Evolutionary conservation across 2,113 vertebrate genomes (phyloP).

Genomic region (Menidia beryllina): DNA sequence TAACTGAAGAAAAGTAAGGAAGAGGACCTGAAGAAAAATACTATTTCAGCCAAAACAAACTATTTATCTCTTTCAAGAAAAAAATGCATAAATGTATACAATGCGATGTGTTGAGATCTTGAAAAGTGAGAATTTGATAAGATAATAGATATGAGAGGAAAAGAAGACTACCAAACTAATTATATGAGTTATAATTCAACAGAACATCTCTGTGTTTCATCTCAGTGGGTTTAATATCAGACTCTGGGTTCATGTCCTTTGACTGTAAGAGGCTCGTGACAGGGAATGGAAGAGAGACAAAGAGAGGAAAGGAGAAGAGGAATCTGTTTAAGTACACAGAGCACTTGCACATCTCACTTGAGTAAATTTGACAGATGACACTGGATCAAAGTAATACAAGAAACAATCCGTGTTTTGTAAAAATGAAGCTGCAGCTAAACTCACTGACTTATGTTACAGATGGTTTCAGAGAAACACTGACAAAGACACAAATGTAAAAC

Average conservation of each 20-base stretch:
- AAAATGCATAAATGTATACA: constrained; percentile 5
- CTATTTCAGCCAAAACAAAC: constrained; percentile 36
- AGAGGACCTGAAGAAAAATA: constrained; percentile 40
- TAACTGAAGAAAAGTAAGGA: constrained; percentile 41
- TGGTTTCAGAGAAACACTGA: constrained; percentile 9
- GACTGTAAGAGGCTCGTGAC: constrained; percentile 34
- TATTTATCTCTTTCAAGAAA: constrained; percentile 20
- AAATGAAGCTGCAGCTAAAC: constrained; percentile 28
- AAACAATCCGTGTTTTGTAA: constrained; percentile 58
- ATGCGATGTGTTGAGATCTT: constrained; percentile 35
- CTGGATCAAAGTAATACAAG: constrained; percentile 49
- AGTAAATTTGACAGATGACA: constrained; percentile 56
- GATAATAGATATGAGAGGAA: constrained; percentile 21
- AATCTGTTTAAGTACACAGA: constrained; percentile 48
- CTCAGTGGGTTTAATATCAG: constrained; percentile 43
- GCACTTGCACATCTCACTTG: constrained; percentile 49
- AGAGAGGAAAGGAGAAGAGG: background rate
- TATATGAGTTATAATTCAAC: constrained; percentile 48
- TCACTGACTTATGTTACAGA: constrained; percentile 19
- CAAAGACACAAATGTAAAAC: constrained; percentile 6
- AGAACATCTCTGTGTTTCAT: constrained; percentile 56
- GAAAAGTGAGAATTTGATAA: constrained; percentile 30
- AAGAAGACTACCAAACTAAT: constrained; percentile 37
- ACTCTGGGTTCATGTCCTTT: constrained; percentile 21
- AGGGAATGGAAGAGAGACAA: constrained; percentile 16